phyloP scores from a whole-genome alignment of 2,113 vertebrate species.

The Nibea albiflora region DNA sequence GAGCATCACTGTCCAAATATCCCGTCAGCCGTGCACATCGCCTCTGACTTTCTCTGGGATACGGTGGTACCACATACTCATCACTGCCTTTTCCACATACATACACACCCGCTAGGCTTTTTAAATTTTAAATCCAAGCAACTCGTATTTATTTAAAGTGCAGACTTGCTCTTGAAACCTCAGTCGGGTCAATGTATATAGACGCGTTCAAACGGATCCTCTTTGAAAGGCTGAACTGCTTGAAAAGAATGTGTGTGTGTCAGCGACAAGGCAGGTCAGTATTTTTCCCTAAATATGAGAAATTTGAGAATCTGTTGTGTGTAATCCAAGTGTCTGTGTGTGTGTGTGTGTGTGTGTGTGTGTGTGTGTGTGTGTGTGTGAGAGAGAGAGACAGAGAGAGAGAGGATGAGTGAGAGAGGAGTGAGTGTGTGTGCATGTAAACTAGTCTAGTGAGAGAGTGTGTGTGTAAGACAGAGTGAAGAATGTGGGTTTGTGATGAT shows the following conservation, averaged over 20 bases:
- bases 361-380: constrained; percentile 40
- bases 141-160: constrained; percentile 51
- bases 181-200: constrained; percentile 85
- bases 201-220: constrained; percentile 87
- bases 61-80: constrained; percentile 43
- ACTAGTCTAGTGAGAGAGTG: constrained; percentile 18
- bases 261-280: constrained; percentile 87
- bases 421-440: constrained; percentile 51
- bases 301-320: constrained; percentile 66
- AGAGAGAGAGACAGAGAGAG: constrained; percentile 20
- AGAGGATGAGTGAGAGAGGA: neutral
- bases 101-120: constrained; percentile 3
- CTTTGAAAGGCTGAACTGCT: constrained; percentile 85
- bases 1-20: constrained; percentile 82
- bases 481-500: constrained; percentile 49
- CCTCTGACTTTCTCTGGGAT: constrained; percentile 71
- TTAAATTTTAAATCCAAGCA: constrained; percentile 6
- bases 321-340: constrained; percentile 50
- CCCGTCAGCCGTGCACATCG: constrained; percentile 80
- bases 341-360: constrained; percentile 47
- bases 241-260: constrained; percentile 88
- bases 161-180: constrained; percentile 50
- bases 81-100: constrained; percentile 34
- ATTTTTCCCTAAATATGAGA: constrained; percentile 72
- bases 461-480: constrained; percentile 14